Base-by-base conservation (phyloP, 2,113 vertebrate species). In the Chrysochloris asiatica region DNA sequence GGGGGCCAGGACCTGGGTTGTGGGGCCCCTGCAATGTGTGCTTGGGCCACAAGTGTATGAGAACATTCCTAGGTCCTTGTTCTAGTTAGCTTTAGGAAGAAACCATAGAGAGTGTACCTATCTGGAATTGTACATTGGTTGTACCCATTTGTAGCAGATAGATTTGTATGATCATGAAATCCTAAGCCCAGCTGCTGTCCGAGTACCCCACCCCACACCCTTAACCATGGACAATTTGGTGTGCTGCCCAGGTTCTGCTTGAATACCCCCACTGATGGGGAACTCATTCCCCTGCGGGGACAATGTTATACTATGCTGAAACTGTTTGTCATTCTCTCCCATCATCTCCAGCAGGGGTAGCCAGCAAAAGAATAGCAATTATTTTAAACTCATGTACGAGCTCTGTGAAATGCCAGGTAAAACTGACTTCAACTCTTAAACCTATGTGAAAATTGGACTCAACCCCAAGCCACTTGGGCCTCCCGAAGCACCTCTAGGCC, bases 51-150 rank as follows among this genome's bases (percentile, higher is more conserved):
- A 22, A 38, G 65, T 77, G 77, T 26, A 2, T 77, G 63, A 77
- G 92, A 43, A 10, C 3, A 0, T 43, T 21, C 56, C 91, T 69
- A 71, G 24, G 45, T 41, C 76, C 13, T 16, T 19, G 0, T 2
- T 22, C 54, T 43, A 47, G 91, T 54, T 96, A 97, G 94, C 43
- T 91, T 88, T 95, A 94, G 19, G 88, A 95, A 94, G 95, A 88
- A 85, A 3, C 59, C n/a, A 67, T 92, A 9, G 30, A 90, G 52
- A 36, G 63, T 92, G 78, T 91, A 89, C 75, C 88, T 82, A 26
- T n/a, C n/a, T n/a, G n/a, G n/a, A n/a, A n/a, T 72, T 41, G 52
- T 9, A 19, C 41, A 2, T 36, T 24, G 88, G 71, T 82, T 13
- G 4, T 67, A 54, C 67, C 38, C 1, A 3, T 50, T 59, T 69